Conservation (phyloP, 2,113 vertebrate genomes). For the Triplophysa siluroides region DNA sequence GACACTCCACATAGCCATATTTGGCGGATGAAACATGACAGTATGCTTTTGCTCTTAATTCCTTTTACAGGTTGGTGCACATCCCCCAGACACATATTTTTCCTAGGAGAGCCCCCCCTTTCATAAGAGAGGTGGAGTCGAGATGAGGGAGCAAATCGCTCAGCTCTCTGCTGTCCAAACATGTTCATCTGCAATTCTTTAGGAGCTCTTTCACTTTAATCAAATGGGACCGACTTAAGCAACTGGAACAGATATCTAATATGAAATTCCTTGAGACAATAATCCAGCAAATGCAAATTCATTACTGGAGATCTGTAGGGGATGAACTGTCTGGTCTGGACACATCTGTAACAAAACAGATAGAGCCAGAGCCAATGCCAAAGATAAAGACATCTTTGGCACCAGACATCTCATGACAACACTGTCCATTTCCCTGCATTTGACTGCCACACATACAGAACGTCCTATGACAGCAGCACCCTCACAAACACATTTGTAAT, state of each 20-base stretch:
- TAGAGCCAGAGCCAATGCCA: background rate
- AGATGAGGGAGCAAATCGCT: constrained; percentile 26
- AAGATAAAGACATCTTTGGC: no score
- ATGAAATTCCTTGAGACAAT: constrained; percentile 18
- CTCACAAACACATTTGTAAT: background rate
- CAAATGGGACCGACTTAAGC: background rate
- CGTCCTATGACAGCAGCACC: background rate
- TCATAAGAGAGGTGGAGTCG: background rate
- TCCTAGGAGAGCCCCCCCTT: constrained; percentile 27
- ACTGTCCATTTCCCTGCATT: background rate
- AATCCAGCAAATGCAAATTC: constrained; percentile 27
- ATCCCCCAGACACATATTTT: constrained; percentile 55
- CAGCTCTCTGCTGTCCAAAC: constrained; percentile 47
- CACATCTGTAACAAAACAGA: background rate
- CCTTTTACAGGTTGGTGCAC: constrained; percentile 74
- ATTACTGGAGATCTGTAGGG: constrained; percentile 11
- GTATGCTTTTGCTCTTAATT: constrained; percentile 59
- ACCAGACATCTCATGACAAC: background rate
- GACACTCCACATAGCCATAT: constrained; percentile 68
- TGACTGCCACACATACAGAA: background rate
- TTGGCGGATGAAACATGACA: constrained; percentile 58
- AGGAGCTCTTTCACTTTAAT: constrained; percentile 9
- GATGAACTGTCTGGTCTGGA: constrained; percentile 7
- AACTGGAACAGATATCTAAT: constrained; percentile 16
- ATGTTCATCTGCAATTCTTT: constrained; percentile 29